These are phyloP conservation scores for Ephydatia muelleri DNA, from an alignment of 37 sponge, comb jelly and placozoan genomes.

Conservation along the genomic window DNA sequence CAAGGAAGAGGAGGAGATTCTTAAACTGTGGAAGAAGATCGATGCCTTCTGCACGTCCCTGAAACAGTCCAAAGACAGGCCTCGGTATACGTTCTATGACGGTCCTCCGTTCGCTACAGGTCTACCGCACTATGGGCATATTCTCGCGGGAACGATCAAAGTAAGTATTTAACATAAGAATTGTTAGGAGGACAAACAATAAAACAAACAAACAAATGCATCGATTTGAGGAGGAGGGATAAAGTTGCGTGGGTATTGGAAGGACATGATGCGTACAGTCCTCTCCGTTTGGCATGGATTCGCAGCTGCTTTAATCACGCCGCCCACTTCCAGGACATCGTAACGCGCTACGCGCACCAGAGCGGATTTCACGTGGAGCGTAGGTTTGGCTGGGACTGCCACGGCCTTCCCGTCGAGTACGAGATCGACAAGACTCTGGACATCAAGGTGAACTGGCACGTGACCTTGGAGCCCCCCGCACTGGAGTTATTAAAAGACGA, in stretches of 20 bases:
- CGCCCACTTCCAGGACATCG: constrained; percentile 65
- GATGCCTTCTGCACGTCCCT: constrained; percentile 88
- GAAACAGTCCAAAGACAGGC: constrained; percentile 88
- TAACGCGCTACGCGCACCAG: constrained; percentile 95
- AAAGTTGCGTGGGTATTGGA: background rate
- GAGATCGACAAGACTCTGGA: constrained; percentile 96
- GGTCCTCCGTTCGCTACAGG: constrained; percentile 99
- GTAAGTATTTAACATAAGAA: constrained; percentile 15
- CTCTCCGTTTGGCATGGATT: background rate
- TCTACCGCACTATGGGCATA: constrained; percentile 98
- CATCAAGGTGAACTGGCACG: constrained; percentile 56
- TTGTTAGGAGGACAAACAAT: no score
- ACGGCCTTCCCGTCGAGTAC: constrained; percentile 97
- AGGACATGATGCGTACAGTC: no score
- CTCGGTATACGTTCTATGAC: constrained; percentile 95
- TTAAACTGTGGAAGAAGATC: constrained; percentile 83
- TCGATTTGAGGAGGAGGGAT: background rate
- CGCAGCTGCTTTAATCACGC: background rate
- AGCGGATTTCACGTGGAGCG: constrained; percentile 95
- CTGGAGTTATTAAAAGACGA: no score
- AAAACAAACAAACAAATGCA: no score
- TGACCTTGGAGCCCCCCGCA: no score
- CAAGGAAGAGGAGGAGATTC: constrained; percentile 86
- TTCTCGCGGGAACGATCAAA: constrained; percentile 98
- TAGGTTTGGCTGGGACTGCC: constrained; percentile 99